These are phyloP conservation scores for Dicyrtomina minuta DNA, from an alignment of 2,888 invertebrate genomes.

Conservation along the genomic window DNA sequence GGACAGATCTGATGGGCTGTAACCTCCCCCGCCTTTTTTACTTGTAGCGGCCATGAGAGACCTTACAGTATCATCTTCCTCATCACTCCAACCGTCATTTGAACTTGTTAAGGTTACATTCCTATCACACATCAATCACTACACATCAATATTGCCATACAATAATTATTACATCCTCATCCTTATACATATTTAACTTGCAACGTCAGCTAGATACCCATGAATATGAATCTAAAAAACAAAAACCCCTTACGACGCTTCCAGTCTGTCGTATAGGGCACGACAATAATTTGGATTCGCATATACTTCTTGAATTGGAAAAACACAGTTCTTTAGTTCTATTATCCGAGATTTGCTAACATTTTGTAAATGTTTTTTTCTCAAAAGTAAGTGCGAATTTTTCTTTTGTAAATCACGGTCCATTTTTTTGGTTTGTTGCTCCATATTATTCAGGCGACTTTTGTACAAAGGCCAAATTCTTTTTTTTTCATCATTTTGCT, in stretches of 20 bases:
- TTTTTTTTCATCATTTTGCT: slow-evolving; percentile 57
- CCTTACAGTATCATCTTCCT: slow-evolving; percentile 59
- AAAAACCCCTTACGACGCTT: slow-evolving; percentile 27
- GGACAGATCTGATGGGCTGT: slow-evolving; percentile 14
- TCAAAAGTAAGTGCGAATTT: slow-evolving; percentile 59
- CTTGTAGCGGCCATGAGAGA: slow-evolving; percentile 73
- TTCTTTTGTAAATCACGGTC: slow-evolving; percentile 61
- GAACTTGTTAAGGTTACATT: slow-evolving; percentile 25
- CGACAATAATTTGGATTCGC: slow-evolving; percentile 20
- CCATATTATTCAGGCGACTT: slow-evolving; percentile 65
- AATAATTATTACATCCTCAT: no score
- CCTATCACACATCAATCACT: neutral
- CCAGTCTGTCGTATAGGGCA: slow-evolving; percentile 18
- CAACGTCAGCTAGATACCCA: no score
- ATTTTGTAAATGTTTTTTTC: slow-evolving; percentile 63
- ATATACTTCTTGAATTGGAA: slow-evolving; percentile 65
- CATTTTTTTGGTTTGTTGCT: slow-evolving; percentile 61
- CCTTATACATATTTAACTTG: no score
- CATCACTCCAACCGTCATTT: slow-evolving; percentile 54
- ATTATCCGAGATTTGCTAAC: slow-evolving; percentile 63
- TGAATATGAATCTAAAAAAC: neutral
- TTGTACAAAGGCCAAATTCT: slow-evolving; percentile 65
- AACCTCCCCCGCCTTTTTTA: slow-evolving; percentile 37
- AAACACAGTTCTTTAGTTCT: slow-evolving; percentile 68
- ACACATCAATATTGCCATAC: no score